Evolutionary conservation across 2,113 vertebrate genomes (phyloP).

Genomic region (Sisor rabdophorus): DNA sequence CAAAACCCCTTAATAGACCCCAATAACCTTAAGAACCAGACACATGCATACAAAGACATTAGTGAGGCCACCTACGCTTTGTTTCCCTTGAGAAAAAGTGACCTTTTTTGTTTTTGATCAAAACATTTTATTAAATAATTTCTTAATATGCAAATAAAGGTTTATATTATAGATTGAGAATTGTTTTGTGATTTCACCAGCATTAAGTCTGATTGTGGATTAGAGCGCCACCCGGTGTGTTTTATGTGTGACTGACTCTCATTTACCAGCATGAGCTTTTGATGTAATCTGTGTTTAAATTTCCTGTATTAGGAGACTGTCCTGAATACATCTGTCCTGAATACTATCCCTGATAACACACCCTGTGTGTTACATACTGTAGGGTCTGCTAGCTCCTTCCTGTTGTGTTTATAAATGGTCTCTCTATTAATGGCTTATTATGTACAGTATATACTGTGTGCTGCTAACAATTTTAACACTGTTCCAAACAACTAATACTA

Average conservation of each 20-base stretch:
- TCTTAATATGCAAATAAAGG: neutral
- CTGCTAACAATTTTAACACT: neutral
- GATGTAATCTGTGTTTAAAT: neutral
- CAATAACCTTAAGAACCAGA: neutral
- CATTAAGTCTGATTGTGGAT: neutral
- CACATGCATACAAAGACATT: too few species aligned
- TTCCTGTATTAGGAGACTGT: neutral
- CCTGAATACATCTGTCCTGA: neutral
- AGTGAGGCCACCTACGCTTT: too few species aligned
- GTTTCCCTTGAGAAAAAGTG: too few species aligned
- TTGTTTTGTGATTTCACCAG: neutral
- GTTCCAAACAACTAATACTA: neutral
- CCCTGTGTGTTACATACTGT: neutral
- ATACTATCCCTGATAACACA: too few species aligned
- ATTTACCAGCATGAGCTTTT: neutral
- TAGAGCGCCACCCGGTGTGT: slow-evolving; percentile 24
- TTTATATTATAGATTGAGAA: neutral
- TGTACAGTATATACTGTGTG: neutral
- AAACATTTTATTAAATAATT: too few species aligned
- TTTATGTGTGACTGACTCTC: slow-evolving; percentile 1
- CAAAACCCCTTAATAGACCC: neutral
- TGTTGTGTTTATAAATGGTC: neutral
- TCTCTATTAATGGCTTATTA: neutral
- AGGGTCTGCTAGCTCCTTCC: neutral
- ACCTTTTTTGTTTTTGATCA: too few species aligned